Evolutionary conservation across 2,797 vertebrate genomes (phyloP).

Genomic region (Varecia variegata): DNA sequence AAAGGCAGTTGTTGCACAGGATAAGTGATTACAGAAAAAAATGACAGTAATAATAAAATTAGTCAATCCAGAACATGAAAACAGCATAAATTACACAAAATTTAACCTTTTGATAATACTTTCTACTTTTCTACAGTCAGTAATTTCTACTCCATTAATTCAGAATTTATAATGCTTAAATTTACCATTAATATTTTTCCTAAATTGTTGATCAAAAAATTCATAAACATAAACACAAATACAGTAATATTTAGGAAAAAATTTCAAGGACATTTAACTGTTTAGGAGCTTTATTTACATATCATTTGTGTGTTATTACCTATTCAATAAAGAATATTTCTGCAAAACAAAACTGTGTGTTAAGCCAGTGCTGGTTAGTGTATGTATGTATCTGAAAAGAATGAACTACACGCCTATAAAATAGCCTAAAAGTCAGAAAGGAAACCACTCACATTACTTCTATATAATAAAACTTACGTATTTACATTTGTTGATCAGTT

Average conservation of each 20-base stretch:
- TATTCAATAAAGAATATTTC: conserved; percentile 3
- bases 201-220: not conserved
- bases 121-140: not conserved
- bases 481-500: conserved; percentile 29
- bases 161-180: conserved; percentile 29
- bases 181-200: conserved; percentile 30
- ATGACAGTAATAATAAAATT: not conserved
- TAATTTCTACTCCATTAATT: conserved; percentile 47
- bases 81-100: conserved; percentile 8
- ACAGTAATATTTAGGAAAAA: not conserved
- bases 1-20: conserved; percentile 33
- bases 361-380: not conserved
- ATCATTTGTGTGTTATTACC: not conserved
- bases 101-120: conserved; percentile 31
- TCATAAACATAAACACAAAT: not conserved
- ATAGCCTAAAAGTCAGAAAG: conserved; percentile 24
- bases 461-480: conserved; percentile 23
- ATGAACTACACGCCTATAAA: not conserved
- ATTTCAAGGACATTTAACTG: not conserved
- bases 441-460: not conserved
- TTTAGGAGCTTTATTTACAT: conserved; percentile 10
- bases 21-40: not conserved
- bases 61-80: conserved; percentile 6
- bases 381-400: not conserved
- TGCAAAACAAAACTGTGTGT: not conserved